Evolutionary conservation across 2,888 invertebrate species (phyloP).

Genomic region (Zaprionus lineosus): DNA sequence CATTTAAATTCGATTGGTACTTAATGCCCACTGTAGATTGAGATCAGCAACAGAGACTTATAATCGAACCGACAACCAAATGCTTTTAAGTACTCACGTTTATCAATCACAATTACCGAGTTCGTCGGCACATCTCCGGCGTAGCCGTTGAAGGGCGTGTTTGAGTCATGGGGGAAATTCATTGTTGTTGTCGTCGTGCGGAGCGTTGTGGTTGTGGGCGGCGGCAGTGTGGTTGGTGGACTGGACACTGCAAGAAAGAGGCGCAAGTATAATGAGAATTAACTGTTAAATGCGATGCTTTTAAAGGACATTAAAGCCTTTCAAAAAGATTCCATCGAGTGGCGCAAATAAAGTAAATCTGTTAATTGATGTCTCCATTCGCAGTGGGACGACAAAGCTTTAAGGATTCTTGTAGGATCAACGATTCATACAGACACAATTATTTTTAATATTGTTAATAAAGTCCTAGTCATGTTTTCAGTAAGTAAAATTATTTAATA

Average conservation of each 20-base stretch:
- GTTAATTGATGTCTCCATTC: no score
- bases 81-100: conserved; percentile 83
- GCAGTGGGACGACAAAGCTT: no score
- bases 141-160: conserved; percentile 84
- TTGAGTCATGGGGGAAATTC: conserved; percentile 28
- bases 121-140: conserved; percentile 85
- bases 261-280: no score
- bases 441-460: no score
- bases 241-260: conserved; percentile 86
- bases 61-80: background rate
- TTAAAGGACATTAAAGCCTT: no score
- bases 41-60: conserved; percentile 32
- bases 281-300: no score
- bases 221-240: conserved; percentile 91
- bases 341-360: no score
- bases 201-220: conserved; percentile 86
- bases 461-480: no score
- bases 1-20: conserved; percentile 89
- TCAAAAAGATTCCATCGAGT: no score
- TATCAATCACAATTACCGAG: conserved; percentile 85
- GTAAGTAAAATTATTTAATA: no score
- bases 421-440: no score
- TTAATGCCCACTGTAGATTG: conserved; percentile 86
- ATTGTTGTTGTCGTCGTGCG: conserved; percentile 85
- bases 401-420: no score